Evolutionary conservation across 2,797 vertebrate genomes (phyloP), one percentile per base, ranked within the genome.

Genomic region (Limosa lapponica): DNA sequence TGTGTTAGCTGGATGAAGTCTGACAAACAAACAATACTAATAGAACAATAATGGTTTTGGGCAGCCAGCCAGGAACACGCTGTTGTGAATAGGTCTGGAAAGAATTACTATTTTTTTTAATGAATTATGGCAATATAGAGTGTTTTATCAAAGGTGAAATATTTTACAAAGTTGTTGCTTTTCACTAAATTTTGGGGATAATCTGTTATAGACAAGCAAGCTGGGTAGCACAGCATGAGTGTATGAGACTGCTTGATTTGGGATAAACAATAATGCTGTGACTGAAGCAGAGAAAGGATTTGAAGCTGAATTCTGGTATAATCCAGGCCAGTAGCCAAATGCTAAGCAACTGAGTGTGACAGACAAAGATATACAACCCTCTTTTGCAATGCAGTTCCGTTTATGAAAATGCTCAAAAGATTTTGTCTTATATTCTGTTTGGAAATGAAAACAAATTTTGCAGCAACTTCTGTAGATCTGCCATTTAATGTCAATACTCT

Each of bases 11-110:
- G 84, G 65, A 90, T 81, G 43, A 90, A 90, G 16, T 62, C 69
- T 94, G 82, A 65, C 57, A 67, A 91, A 86, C 43, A 79, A 96
- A 80, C 61, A 85, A 39, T 79, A 75, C 82, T 95, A 73, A 91
- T 59, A 90, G 82, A 95, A 94, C 75, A 58, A 41, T 93, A 90
- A 93, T 94, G 94, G 80, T 83, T 89, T 93, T 43, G 48, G 94
- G 87, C 87, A 90, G 48, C 10, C 15, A 82, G 73, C 80, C 91
- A 96, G 70, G 77, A 91, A 64, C 62, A 64, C 0, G 0, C 39
- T 88, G 36, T 41, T 72, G 46, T 75, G 62, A 87, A 75, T 70
- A 89, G 39, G 8, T 74, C 69, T 94, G 75, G 36, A 82, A 93
- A 65, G 9, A 72, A 4, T 24, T 10, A 4, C 10, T 66, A 34